Conservation (phyloP, 2,113 vertebrate species). For the Tyto alba region DNA sequence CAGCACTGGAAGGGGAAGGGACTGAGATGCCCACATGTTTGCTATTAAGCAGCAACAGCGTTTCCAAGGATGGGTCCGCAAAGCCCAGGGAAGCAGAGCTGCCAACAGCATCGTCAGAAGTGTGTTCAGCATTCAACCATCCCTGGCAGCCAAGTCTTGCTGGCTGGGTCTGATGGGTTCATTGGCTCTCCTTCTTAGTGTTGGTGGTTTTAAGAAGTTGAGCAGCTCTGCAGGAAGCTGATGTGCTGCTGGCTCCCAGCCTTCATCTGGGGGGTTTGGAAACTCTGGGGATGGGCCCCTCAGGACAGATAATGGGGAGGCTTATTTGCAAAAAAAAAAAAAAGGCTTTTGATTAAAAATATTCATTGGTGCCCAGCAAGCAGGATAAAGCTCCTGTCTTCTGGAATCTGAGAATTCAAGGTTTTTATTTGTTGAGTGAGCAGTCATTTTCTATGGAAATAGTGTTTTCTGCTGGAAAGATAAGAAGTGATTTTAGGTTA, state of each 20-base stretch:
- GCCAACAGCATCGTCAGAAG: slow-evolving; percentile 9
- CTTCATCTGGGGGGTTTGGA: background rate
- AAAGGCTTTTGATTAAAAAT: background rate
- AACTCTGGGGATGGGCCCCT: background rate
- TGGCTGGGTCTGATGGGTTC: background rate
- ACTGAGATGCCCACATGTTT: background rate
- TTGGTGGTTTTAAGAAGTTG: slow-evolving; percentile 8
- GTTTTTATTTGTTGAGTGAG: background rate
- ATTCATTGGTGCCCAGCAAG: background rate
- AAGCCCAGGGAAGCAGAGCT: slow-evolving; percentile 12
- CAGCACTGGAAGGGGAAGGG: background rate
- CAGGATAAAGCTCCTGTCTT: background rate
- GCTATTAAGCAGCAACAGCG: background rate
- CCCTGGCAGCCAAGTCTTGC: background rate
- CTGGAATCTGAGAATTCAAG: background rate
- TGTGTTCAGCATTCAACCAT: background rate
- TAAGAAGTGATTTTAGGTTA: slow-evolving; percentile 36
- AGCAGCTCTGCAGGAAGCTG: slow-evolving; percentile 40
- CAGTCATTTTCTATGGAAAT: background rate
- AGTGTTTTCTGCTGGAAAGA: slow-evolving; percentile 10
- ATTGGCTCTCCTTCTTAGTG: background rate
- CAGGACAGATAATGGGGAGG: background rate
- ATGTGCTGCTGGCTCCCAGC: slow-evolving; percentile 19
- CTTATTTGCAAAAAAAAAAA: background rate
- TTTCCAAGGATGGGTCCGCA: background rate